These are phyloP conservation scores for Halictus quadricinctus DNA, from an alignment of 2,888 invertebrate species.

Conservation along the genomic window DNA sequence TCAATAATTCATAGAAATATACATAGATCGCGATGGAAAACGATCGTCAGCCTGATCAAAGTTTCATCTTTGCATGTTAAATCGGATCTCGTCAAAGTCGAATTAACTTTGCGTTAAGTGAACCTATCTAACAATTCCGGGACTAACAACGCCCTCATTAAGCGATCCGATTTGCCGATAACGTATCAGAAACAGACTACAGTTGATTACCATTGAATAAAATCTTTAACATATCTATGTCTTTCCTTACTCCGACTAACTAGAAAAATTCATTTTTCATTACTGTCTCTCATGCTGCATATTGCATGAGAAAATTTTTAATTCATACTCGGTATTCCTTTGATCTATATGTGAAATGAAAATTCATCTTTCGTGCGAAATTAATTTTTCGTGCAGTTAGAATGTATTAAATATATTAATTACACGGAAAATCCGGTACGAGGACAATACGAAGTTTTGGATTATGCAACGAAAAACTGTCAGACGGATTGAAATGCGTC, in stretches of 20 bases:
- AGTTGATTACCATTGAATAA: conserved; percentile 39
- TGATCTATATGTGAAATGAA: neutral
- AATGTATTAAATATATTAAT: neutral
- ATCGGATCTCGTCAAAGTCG: conserved; percentile 16
- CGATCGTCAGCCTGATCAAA: neutral
- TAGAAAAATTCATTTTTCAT: neutral
- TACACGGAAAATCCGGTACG: neutral
- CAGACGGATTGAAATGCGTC: neutral
- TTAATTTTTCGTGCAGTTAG: neutral
- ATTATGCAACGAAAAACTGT: neutral
- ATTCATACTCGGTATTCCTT: neutral
- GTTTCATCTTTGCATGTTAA: conserved; percentile 19
- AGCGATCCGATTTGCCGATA: conserved; percentile 38
- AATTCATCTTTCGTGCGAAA: neutral
- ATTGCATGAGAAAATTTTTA: neutral
- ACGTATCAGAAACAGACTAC: conserved; percentile 21
- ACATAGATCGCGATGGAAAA: neutral
- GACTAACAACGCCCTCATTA: conserved; percentile 35
- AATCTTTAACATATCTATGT: neutral
- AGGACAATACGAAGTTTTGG: neutral
- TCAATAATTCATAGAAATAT: conserved; percentile 23
- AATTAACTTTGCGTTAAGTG: conserved; percentile 19
- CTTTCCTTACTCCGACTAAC: neutral
- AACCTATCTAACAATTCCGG: conserved; percentile 29
- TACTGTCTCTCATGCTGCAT: neutral